Evolutionary conservation across 2,113 vertebrate genomes (phyloP), one percentile per base, ranked within the genome.

Genomic region (Arvicanthis niloticus): DNA sequence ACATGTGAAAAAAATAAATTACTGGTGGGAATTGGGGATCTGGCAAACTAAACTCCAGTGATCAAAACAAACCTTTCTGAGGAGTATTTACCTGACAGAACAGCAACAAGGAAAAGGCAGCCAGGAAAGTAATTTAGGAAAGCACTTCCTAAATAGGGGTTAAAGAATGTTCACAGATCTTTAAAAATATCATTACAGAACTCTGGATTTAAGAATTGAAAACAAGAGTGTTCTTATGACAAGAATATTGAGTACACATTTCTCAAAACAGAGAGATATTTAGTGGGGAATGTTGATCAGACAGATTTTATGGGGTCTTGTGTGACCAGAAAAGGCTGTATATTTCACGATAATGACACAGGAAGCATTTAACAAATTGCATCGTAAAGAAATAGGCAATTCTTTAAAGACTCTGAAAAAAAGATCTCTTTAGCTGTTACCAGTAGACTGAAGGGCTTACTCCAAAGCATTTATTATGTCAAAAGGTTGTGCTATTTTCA

Each of bases 201-300:
- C 73, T 93, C 24, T 78, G 15, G 89, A 67, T 91, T 92, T 91
- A 86, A 94, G 6, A 92, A 42, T 60, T 4, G 29, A 89, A 84
- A 76, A 78, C 45, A 37, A 2, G 77, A 68, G 72, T 80, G 11
- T 0, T 68, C 31, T 60, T 72, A 42, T 40, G 7, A 68, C 29
- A 45, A 10, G 34, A 92, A 45, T 1, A 37, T 17, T n/a, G 12
- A 77, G 58, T 34, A 67, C 26, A 9, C 5, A 42, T 51, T 17
- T 65, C 29, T 77, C 24, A 37, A 91, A 89, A 60, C 1, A 22
- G 1, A 53, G 1, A 12, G 29, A 84, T 22, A 93, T 7, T 40
- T 40, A 1, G 1, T 48, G 67, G 48, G 48, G 68, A 75, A 53
- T 10, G 2, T 85, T 67, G 42, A 15, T 3, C 10, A 65, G 11